These are phyloP conservation scores for Rynchops niger DNA, from an alignment of 2,113 vertebrate genomes.

Conservation along the genomic window DNA sequence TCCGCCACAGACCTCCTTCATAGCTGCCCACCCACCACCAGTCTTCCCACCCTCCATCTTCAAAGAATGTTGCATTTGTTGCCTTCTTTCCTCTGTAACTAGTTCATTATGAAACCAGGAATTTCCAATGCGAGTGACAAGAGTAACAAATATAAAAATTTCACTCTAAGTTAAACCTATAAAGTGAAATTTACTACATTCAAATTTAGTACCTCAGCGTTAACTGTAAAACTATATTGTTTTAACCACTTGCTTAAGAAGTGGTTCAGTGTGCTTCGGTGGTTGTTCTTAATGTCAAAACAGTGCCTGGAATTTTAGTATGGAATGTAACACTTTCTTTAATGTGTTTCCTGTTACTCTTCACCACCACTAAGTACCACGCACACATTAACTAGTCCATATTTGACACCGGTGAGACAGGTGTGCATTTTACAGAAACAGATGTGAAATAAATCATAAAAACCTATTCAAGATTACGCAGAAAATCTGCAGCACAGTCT, in stretches of 20 bases:
- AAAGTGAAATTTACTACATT: not conserved
- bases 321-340: not conserved
- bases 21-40: not conserved
- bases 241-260: not conserved
- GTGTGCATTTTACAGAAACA: not conserved
- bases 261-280: not conserved
- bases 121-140: not conserved
- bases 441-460: not conserved
- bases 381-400: not conserved
- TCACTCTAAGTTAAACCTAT: not conserved
- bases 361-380: not conserved
- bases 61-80: not conserved
- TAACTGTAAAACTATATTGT: not conserved
- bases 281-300: not conserved
- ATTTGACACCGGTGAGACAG: not conserved
- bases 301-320: not conserved
- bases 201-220: not conserved
- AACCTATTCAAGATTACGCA: not conserved
- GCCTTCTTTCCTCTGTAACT: not conserved
- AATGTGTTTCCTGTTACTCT: not conserved
- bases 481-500: not conserved
- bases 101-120: not conserved
- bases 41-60: not conserved
- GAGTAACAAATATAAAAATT: not conserved
- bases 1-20: fast-evolving